These are phyloP conservation scores for Chaetodon auriga DNA, from an alignment of 2,113 vertebrate genomes.

Conservation along the genomic window DNA sequence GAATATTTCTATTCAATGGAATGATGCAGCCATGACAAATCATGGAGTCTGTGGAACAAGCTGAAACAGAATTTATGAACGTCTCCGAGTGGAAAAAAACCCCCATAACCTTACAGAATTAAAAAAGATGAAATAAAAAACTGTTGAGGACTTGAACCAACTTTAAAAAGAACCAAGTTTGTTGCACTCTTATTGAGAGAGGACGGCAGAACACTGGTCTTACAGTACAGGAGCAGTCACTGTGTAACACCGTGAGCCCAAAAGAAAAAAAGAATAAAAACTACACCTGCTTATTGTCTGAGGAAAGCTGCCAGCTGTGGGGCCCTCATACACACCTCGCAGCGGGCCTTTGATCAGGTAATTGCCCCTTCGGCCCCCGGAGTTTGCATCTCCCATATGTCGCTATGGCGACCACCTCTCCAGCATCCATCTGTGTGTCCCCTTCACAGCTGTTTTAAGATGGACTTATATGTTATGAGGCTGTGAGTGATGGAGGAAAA, in stretches of 20 bases:
- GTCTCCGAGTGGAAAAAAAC: not conserved
- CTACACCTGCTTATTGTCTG: constrained; percentile 63
- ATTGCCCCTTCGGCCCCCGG: constrained; percentile 79
- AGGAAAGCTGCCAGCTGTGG: constrained; percentile 71
- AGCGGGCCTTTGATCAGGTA: constrained; percentile 85
- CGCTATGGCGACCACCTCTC: constrained; percentile 76
- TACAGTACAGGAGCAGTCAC: not conserved
- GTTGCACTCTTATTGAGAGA: not conserved
- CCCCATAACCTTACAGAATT: too few relatives aligned
- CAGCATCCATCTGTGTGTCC: constrained; percentile 64
- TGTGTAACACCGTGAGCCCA: not conserved
- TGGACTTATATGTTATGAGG: constrained; percentile 43
- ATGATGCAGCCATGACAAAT: not conserved
- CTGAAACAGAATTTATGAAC: not conserved
- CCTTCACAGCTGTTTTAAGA: constrained; percentile 69
- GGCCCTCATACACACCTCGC: constrained; percentile 64
- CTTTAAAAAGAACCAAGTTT: constrained; percentile 14
- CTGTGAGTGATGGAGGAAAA: constrained; percentile 33
- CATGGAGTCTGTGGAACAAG: not conserved
- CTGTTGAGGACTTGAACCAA: not conserved
- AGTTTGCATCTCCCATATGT: constrained; percentile 79
- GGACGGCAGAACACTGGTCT: not conserved
- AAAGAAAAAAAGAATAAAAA: constrained; percentile 6
- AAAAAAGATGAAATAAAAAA: not conserved
- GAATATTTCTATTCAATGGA: not conserved